A percentile compares a stretch with the other conserved stretches of the same genome.
Conservation (phyloP, 2,797 vertebrate genomes). For the Halcyon smyrnensis region DNA sequence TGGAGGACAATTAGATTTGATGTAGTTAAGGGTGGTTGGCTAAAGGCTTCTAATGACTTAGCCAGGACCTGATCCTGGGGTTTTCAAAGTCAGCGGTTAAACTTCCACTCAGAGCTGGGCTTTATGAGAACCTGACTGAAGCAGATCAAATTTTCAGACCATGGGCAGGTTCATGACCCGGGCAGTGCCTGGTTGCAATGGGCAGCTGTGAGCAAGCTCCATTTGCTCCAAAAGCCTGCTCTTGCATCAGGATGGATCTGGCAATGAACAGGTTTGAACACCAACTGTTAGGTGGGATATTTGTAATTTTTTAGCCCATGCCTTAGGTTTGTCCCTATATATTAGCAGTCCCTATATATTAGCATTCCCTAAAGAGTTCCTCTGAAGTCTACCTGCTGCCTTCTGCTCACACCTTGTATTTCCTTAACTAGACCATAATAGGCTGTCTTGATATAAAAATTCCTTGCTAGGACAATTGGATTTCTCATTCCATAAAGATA, state of each 20-base stretch:
- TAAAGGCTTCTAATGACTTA: slow-evolving; percentile 2
- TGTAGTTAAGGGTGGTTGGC: background rate
- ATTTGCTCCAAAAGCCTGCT: background rate
- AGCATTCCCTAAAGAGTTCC: background rate
- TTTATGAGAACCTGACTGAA: background rate
- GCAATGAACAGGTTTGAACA: background rate
- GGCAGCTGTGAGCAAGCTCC: fast-evolving
- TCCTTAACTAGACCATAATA: background rate
- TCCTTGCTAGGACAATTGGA: background rate
- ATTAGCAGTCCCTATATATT: background rate
- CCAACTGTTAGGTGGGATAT: background rate
- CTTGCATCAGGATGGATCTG: background rate
- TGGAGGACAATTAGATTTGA: slow-evolving; percentile 1
- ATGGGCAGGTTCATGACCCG: background rate
- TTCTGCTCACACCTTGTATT: background rate
- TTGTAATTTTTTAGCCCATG: background rate
- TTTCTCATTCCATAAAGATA: slow-evolving; percentile 15
- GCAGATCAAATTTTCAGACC: background rate
- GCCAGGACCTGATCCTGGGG: background rate
- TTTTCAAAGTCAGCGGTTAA: background rate
- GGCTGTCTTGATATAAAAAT: background rate
- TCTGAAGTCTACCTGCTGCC: background rate
- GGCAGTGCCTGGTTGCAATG: background rate
- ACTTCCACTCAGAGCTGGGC: background rate
- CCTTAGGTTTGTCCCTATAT: background rate